Evolutionary conservation across 2,113 vertebrate genomes (phyloP).

Genomic region (Malurus cyaneus): DNA sequence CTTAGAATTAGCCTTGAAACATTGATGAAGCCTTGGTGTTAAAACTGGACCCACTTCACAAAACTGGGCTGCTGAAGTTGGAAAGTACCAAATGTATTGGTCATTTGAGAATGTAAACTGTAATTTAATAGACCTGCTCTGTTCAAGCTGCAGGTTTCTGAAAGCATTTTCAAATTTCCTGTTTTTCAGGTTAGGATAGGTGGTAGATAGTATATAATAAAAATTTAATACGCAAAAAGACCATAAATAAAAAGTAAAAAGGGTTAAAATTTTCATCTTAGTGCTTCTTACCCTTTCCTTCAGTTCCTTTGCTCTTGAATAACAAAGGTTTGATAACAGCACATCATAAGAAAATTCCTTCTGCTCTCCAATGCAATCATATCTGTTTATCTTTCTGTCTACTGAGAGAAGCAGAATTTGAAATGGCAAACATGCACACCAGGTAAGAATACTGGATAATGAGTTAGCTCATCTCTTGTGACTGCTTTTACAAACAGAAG

Average conservation of each 20-base stretch:
- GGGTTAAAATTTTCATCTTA: background rate
- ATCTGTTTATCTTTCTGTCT: background rate
- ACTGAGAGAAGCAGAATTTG: background rate
- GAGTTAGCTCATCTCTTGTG: background rate
- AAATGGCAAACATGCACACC: background rate
- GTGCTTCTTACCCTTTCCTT: background rate
- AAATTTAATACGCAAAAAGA: background rate
- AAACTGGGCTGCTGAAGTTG: background rate
- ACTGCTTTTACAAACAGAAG: background rate
- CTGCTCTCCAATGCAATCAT: background rate
- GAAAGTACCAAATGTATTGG: background rate
- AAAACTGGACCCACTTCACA: background rate
- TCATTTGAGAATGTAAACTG: background rate
- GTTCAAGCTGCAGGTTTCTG: background rate
- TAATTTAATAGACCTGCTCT: background rate
- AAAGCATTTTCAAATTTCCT: background rate
- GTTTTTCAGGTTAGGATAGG: background rate
- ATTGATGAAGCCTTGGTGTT: background rate
- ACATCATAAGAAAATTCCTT: background rate
- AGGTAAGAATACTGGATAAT: background rate
- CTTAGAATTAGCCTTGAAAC: background rate
- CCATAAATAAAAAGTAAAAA: background rate
- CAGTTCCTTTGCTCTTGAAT: background rate
- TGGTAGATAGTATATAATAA: background rate
- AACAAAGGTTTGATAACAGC: background rate